Base-by-base conservation (phyloP, 2,113 vertebrate genomes). In the Rallus limicola region DNA sequence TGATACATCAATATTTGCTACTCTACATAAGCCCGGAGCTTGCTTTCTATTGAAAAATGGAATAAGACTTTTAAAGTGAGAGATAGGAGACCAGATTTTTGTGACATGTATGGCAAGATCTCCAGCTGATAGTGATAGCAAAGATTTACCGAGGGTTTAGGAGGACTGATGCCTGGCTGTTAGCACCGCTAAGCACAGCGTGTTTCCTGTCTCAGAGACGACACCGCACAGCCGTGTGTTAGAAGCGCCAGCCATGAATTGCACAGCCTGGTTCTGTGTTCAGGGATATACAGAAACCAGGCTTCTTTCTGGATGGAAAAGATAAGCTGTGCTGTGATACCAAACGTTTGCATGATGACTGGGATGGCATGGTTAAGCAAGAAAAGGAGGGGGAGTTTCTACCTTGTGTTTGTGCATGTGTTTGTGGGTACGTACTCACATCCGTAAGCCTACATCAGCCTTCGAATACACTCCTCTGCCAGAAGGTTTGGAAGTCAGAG, bases 251-350 rank as follows among this genome's bases (percentile, higher is more conserved):
- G 60, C 44, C 67, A 9, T 5, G 34, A 59, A 20, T 1, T 44
- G 53, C 9, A 40, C n/a, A 59, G 18, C 33, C 13, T 0, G 0
- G 59, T 38, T 84, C 64, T 29, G 50, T 0, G n/a, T 46, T 62
- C 31, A 17, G 65, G 31, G 31, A 79, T 48, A 21, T 60, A 44
- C 31, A 70, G 60, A 84, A 36, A 28, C 7, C 5, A 16, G 46
- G 50, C 15, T 77, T 16, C 68, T 42, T 67, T 75, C 29, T 38
- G 91, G 8, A 12, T 64, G 24, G 77, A 36, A 76, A 34, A 76
- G 74, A 62, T 44, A 58, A 60, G 42, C 29, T n/a, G 64, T 83
- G 63, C 36, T 48, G 21, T 20, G 46, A 12, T 64, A 55, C 34
- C 50, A 52, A 60, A 34, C 2, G 8, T 46, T 40, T 87, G 36